Conservation (phyloP, 2,113 vertebrate genomes). For the Microtus pennsylvanicus region DNA sequence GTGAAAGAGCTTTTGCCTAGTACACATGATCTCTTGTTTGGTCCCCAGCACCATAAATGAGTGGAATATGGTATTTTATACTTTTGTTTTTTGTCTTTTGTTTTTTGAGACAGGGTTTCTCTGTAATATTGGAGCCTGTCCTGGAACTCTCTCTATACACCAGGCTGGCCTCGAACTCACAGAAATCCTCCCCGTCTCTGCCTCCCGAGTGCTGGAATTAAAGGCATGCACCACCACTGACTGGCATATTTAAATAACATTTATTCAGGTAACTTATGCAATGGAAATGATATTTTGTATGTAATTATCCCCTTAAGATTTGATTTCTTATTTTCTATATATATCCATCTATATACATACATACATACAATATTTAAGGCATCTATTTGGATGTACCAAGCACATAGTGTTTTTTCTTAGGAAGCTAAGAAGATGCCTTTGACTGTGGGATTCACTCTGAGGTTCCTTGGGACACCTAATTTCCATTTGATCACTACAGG, state of each 20-base stretch:
- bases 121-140: no score
- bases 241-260: neutral
- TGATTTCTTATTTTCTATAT: neutral
- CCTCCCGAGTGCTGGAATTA: no score
- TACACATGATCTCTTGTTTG: neutral
- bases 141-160: no score
- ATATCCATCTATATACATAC: neutral
- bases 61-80: neutral
- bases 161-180: no score
- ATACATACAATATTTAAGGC: neutral
- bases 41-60: neutral
- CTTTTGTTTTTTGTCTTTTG: no score
- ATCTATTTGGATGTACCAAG: neutral
- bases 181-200: no score
- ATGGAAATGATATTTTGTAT: neutral
- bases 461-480: neutral
- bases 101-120: no score
- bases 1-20: neutral
- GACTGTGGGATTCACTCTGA: neutral
- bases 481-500: neutral
- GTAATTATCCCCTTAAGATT: slow-evolving; percentile 12
- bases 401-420: neutral
- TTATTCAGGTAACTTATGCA: neutral
- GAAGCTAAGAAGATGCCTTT: neutral
- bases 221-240: no score